These are phyloP conservation scores for Glossosoma conforme DNA, from an alignment of 1,140 invertebrate species.

Conservation along the genomic window DNA sequence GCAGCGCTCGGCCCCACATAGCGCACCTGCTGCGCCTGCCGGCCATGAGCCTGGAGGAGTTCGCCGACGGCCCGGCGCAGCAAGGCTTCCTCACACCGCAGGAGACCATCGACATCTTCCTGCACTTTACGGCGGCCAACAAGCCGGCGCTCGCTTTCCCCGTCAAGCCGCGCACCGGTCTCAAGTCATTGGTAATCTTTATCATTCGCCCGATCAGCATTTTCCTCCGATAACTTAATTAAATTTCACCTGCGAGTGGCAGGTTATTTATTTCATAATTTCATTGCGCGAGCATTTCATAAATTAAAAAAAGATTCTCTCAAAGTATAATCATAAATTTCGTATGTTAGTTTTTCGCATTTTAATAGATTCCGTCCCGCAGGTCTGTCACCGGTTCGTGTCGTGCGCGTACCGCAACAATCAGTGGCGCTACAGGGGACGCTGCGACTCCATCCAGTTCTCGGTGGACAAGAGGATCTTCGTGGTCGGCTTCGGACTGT, in stretches of 20 bases:
- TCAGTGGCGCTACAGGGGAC: slow-evolving; percentile 88
- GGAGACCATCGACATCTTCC: slow-evolving; percentile 89
- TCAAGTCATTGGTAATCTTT: slow-evolving; percentile 74
- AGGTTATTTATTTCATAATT: no score
- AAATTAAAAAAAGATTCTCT: no score
- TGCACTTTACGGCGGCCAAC: slow-evolving; percentile 77
- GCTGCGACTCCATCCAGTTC: slow-evolving; percentile 91
- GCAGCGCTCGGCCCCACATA: slow-evolving; percentile 77
- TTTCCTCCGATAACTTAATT: no score
- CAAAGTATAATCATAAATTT: no score
- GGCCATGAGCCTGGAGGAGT: slow-evolving; percentile 86
- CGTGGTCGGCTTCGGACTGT: slow-evolving; percentile 87
- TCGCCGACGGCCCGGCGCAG: slow-evolving; percentile 86
- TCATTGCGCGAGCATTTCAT: no score
- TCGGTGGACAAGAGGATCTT: slow-evolving; percentile 89
- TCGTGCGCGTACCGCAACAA: slow-evolving; percentile 94
- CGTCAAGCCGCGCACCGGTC: slow-evolving; percentile 72
- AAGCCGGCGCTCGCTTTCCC: slow-evolving; percentile 81
- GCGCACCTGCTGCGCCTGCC: slow-evolving; percentile 83
- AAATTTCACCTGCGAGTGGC: no score
- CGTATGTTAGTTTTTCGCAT: no score
- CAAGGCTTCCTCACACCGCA: slow-evolving; percentile 81
- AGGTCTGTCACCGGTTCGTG: slow-evolving; percentile 91
- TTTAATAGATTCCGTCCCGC: no score
- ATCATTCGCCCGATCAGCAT: no score